Base-by-base conservation (phyloP, 2,888 invertebrate species). In the Andricus curvator region DNA sequence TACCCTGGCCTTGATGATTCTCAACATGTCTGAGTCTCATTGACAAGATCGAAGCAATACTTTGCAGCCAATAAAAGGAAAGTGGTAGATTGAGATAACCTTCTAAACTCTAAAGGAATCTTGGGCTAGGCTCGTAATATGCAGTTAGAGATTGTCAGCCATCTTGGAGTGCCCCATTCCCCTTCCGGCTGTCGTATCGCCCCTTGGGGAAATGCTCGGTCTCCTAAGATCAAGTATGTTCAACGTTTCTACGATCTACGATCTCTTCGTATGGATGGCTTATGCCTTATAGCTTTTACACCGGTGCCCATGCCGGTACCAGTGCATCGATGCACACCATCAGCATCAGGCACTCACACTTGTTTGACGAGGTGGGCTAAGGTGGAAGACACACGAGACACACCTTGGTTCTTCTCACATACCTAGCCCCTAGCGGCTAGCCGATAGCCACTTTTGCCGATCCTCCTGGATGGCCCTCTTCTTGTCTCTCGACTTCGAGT, bases 381-480 rank as follows among this genome's bases (percentile, higher is more conserved):
- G 51, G 29, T 48, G 51, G 74, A 74, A 56, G 83, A 80, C 81
- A 81, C 81, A 81, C 83, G 79, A 33, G 83, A 80, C 81, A 81
- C 83, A 81, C 83, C 83, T 83, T 82, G 51, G 80, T 56, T 70
- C 78, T 66, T 60, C 78, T 78, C 82, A 77, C 80, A 80, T 80
- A 78, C 65, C 80, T 68, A 77, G 79, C 64, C 80, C 56, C 80
- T 67, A 11, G 41, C 41, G 44, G 44, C 44, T 44, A 77, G 79
- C 56, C 80, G 80, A 80, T 82, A 78, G 80, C 77, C 77, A 80
- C 76, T 78, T 67, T 68, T 76, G 66, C 74, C 81, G 84, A 83
- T 84, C 84, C 81, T 44, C 68, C 78, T 85, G 9, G 37, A 37
- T 37, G 84, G 80, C 83, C 85, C 84, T 81, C 68, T 77, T 68